Evolutionary conservation across 2,888 invertebrate species (phyloP), one percentile per base, ranked within the genome.

Genomic region (Caenorhabditis panamensis): DNA sequence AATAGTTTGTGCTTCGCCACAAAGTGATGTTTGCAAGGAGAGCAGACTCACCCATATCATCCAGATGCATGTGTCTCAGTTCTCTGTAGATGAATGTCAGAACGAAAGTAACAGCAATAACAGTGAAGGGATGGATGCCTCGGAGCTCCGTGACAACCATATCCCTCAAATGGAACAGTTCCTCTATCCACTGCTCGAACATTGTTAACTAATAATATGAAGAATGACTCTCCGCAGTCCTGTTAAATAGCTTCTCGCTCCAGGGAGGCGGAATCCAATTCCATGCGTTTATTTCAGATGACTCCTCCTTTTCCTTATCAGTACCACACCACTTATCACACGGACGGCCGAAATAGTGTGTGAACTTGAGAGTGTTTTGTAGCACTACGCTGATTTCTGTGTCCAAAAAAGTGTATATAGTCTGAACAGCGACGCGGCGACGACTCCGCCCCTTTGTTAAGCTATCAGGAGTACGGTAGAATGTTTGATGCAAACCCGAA

Each of bases 11-110:
- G 31, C 26, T 2, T n/a, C 47, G 9, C 18, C 18, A 47, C 49
- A 18, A 47, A n/a, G 3, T 18, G n/a, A 51, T 11, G 13, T 13
- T 64, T 22, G n/a, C 9, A 49, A 9, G 11, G 18, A 26, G 37
- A 2, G 18, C 26, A n/a, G 1, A 41, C 75, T 67, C 49, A 85
- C 84, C 83, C 36, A 79, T 62, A 58, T 85, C 84, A 67, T 83
- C 82, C 1, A 58, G 53, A 41, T 85, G 80, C 80, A 85, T 73
- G 67, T 82, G 79, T 59, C 76, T 76, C 47, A 85, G 22, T 22
- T 79, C 64, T 2, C 72, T 69, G 22, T 26, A 47, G 20, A 79
- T 11, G 64, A 72, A 82, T 4, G 82, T 73, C 4, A 71, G 31
- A 16, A 69, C 6, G 13, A 54, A 54, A 1, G 76, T 58, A 6